Evolutionary conservation across 2,113 vertebrate genomes (phyloP), one percentile per base, ranked within the genome.

Genomic region (Lophius piscatorius): DNA sequence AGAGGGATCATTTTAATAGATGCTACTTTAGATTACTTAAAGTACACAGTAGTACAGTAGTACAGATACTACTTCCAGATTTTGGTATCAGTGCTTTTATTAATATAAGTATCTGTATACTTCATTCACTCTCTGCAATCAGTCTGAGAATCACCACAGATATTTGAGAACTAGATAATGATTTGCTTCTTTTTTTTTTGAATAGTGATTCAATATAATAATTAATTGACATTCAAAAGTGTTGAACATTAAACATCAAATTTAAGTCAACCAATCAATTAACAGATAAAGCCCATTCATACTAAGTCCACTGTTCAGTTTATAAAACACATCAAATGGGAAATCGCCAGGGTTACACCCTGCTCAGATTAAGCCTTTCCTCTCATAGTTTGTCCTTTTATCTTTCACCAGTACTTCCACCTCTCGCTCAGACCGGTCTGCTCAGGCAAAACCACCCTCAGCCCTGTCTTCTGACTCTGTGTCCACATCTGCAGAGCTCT

Each of bases 401-500:
- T 83, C 1, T 74, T 17, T 60, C 5, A 7, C 21, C 49, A 97
- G 95, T 4, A 85, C 92, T 35, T 95, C 94, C 50, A 96, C 95
- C 5, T 95, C 94, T 16, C 94, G 94, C 20, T 97, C 95, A 0
- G 96, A 98, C 80, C 92, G 93, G 6, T 97, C 94, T 6, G 83
- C 87, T 55, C 93, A 90, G 47, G 86, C 91, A 62, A 96, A 94
- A 62, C 90, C 92, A 7, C 89, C 82, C 34, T 93, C 93, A 16
- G 90, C 81, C 9, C 11, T 94, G 60, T 95, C 94, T 0, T 95
- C 94, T 0, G 95, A 96, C 69, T 94, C 94, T 0, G 80, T 92
- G 76, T 91, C 94, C 52, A 93, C 92, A 5, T 93, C 93, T 13
- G 83, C 92, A 48, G 94, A 96, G 78, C 90, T 94, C 75, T 96